phyloP scores from a whole-genome alignment of 2,113 vertebrate genomes.

The Symphodus melops region DNA sequence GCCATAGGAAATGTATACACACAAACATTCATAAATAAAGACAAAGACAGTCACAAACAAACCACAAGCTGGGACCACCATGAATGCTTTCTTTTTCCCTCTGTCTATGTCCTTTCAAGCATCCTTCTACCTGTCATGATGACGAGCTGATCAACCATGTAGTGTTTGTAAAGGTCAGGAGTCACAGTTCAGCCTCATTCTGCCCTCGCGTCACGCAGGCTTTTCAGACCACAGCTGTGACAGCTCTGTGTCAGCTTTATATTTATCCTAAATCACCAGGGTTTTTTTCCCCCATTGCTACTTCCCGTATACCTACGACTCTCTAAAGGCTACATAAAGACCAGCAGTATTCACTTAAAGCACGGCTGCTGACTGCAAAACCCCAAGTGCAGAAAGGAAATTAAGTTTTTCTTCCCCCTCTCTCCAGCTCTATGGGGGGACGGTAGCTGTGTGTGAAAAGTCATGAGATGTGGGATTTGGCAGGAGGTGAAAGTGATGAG shows the following conservation, averaged over 20 bases:
- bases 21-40: constrained; percentile 43
- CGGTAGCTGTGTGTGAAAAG: constrained; percentile 40
- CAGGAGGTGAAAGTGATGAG: constrained; percentile 11
- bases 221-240: constrained; percentile 40
- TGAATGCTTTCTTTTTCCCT: constrained; percentile 7
- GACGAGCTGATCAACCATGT: constrained; percentile 37
- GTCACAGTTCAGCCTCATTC: constrained; percentile 33
- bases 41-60: constrained; percentile 53
- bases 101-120: not conserved
- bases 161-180: constrained; percentile 17
- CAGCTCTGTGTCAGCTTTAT: constrained; percentile 30
- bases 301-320: constrained; percentile 1
- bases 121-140: constrained; percentile 37
- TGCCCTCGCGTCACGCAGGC: not conserved
- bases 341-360: constrained; percentile 1
- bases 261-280: constrained; percentile 38
- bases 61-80: constrained; percentile 37
- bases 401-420: constrained; percentile 2
- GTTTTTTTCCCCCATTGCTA: constrained; percentile 3
- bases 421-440: constrained; percentile 17
- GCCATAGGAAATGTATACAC: constrained; percentile 56
- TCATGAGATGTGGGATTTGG: constrained; percentile 16
- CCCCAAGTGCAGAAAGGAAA: constrained; percentile 2
- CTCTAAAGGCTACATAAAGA: not conserved
- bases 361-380: not conserved